These are phyloP conservation scores for Xylota segnis DNA, from an alignment of 2,888 invertebrate species.

Conservation along the genomic window DNA sequence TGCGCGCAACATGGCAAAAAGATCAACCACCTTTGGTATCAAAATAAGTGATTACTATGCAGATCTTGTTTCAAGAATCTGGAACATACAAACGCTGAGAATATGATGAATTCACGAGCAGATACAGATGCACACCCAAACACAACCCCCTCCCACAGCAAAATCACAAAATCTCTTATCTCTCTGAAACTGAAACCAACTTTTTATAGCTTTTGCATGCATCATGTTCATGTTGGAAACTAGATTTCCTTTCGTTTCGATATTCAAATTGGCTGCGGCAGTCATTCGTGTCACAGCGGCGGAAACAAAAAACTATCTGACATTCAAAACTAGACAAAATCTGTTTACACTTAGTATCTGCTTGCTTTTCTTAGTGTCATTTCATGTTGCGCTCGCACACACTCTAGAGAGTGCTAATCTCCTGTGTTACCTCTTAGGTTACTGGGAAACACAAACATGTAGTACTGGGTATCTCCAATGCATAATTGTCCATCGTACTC, in stretches of 20 bases:
- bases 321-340: constrained; percentile 45
- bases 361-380: constrained; percentile 53
- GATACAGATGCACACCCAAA: background rate
- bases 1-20: background rate
- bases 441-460: constrained; percentile 54
- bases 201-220: constrained; percentile 2
- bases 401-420: constrained; percentile 54
- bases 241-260: constrained; percentile 13
- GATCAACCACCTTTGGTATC: background rate
- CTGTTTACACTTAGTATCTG: constrained; percentile 45
- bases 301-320: constrained; percentile 9
- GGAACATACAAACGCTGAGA: background rate
- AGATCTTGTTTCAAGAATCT: background rate
- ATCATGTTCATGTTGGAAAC: constrained; percentile 1
- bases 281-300: background rate
- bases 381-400: constrained; percentile 32
- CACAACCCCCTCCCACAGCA: background rate
- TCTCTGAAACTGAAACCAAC: constrained; percentile 3
- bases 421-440: constrained; percentile 51
- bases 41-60: background rate
- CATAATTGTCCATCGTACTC: constrained; percentile 1
- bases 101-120: background rate
- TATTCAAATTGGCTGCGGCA: constrained; percentile 26
- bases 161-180: constrained; percentile 3
- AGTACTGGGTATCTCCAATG: constrained; percentile 18